Evolutionary conservation across 2,113 vertebrate genomes (phyloP).

Genomic region (Choloepus hoffmanni): DNA sequence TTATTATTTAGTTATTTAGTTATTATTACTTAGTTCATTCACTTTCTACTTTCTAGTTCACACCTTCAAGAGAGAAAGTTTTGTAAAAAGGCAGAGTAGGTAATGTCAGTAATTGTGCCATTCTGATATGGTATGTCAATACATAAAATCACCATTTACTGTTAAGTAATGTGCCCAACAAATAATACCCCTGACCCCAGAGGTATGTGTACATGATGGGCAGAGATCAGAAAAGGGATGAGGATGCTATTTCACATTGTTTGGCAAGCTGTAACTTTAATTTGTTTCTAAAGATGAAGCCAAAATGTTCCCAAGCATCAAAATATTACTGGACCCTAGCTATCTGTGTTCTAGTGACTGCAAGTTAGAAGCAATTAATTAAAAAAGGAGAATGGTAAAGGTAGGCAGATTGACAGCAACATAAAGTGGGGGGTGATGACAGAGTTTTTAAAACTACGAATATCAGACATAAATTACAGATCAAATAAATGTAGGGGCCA

Average conservation of each 20-base stretch:
- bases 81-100: slow-evolving; percentile 53
- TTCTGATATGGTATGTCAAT: slow-evolving; percentile 42
- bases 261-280: not conserved
- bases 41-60: slow-evolving; percentile 62
- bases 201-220: not conserved
- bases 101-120: slow-evolving; percentile 45
- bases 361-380: slow-evolving; percentile 54
- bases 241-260: slow-evolving; percentile 38
- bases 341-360: slow-evolving; percentile 32
- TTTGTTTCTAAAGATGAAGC: slow-evolving; percentile 9
- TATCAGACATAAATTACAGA: slow-evolving; percentile 51
- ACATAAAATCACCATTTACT: slow-evolving; percentile 50
- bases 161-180: slow-evolving; percentile 25
- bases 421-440: slow-evolving; percentile 33
- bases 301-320: slow-evolving; percentile 40
- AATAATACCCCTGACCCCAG: not conserved
- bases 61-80: slow-evolving; percentile 57
- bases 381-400: slow-evolving; percentile 30
- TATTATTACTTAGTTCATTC: not conserved
- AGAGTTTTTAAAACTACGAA: not conserved
- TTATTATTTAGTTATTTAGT: not conserved
- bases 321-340: slow-evolving; percentile 54
- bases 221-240: slow-evolving; percentile 44
- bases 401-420: not conserved
- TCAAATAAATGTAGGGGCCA: not conserved